A percentile compares a stretch with the other conserved stretches of the same genome.
Evolutionary conservation across 2,113 vertebrate species (phyloP).

Genomic region (Naja naja): DNA sequence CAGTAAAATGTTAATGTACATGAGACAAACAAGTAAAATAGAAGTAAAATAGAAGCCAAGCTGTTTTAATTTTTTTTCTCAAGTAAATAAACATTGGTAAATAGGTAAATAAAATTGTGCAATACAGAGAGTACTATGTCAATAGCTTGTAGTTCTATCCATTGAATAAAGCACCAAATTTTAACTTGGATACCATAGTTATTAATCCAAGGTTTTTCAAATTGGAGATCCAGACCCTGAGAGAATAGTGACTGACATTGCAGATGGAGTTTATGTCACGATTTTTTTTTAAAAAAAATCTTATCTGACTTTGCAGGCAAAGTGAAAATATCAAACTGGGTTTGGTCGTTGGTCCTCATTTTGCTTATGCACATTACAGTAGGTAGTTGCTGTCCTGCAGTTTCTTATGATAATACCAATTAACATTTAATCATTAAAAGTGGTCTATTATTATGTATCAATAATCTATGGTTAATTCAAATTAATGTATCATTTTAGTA

Average conservation of each 20-base stretch:
- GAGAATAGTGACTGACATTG: neutral
- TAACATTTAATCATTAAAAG: neutral
- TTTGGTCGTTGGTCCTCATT: neutral
- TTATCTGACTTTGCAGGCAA: neutral
- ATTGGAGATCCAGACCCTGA: neutral
- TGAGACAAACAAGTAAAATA: neutral
- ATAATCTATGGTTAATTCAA: neutral
- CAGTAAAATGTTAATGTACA: neutral
- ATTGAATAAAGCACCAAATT: neutral
- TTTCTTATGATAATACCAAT: neutral
- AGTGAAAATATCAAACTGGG: neutral
- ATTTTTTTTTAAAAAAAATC: neutral
- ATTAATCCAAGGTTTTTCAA: neutral
- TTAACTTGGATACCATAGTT: constrained; percentile 1
- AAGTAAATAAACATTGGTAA: neutral
- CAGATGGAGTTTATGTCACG: neutral
- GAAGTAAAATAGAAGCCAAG: neutral
- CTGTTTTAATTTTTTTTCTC: neutral
- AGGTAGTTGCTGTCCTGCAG: neutral
- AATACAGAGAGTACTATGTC: neutral
- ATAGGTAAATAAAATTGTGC: neutral
- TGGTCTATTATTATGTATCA: neutral
- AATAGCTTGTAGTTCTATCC: constrained; percentile 3
- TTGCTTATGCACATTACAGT: neutral
- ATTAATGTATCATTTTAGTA: neutral